Evolutionary conservation across 2,888 invertebrate species (phyloP).

Genomic region (Meta bourneti): DNA sequence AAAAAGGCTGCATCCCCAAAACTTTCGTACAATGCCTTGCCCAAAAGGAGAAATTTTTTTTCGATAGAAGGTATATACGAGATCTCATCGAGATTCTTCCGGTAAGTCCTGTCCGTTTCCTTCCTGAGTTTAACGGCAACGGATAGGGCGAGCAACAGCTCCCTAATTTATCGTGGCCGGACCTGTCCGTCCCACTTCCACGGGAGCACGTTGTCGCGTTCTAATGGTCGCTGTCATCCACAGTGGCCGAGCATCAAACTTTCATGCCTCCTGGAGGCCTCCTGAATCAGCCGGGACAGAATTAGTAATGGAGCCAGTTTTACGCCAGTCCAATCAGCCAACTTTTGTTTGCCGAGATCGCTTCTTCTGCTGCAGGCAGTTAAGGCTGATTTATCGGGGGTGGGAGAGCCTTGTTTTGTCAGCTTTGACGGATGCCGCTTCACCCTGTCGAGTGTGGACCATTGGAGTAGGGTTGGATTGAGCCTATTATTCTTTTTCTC

Average conservation of each 20-base stretch:
- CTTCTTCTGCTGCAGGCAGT: conserved; percentile 36
- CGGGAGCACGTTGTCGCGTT: conserved; percentile 51
- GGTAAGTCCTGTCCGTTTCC: too few relatives aligned
- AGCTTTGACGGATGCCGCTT: conserved; percentile 44
- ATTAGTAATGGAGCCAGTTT: conserved; percentile 60
- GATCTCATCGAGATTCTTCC: too few relatives aligned
- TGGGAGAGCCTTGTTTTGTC: conserved; percentile 45
- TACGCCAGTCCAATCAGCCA: conserved; percentile 58
- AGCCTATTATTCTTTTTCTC: too few relatives aligned
- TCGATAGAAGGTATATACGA: too few relatives aligned
- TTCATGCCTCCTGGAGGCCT: conserved; percentile 55
- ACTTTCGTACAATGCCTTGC: too few relatives aligned
- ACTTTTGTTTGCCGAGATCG: conserved; percentile 57
- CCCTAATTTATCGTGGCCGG: conserved; percentile 52
- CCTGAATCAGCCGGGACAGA: conserved; percentile 44
- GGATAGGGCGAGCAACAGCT: conserved; percentile 22
- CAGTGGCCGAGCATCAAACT: conserved; percentile 73
- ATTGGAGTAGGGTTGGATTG: neutral
- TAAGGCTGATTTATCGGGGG: conserved; percentile 55
- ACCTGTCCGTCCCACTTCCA: conserved; percentile 63
- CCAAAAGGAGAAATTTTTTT: too few relatives aligned
- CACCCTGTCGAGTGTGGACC: neutral
- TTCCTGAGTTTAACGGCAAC: too few relatives aligned
- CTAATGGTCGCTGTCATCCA: conserved; percentile 73
- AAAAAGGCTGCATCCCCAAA: too few relatives aligned